phyloP scores from a whole-genome alignment of 2,888 invertebrate species.

The Agelastica alni region DNA sequence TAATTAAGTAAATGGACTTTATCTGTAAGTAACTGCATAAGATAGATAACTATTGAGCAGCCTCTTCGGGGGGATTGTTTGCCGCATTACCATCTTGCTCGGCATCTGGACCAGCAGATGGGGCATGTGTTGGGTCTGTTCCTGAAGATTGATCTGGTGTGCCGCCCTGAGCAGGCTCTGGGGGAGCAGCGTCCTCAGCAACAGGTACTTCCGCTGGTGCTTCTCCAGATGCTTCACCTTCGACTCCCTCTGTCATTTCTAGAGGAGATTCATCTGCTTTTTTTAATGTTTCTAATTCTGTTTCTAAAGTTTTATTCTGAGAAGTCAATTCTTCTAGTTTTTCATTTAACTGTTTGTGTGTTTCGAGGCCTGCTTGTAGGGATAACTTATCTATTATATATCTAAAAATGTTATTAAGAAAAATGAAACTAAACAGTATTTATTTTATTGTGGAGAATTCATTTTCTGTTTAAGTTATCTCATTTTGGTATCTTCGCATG shows the following conservation, averaged over 20 bases:
- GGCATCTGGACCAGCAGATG: too few species aligned
- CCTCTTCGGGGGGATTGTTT: conserved; percentile 9
- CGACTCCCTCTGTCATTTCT: background rate
- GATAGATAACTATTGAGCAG: background rate
- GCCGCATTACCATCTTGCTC: too few species aligned
- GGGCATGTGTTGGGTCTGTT: too few species aligned
- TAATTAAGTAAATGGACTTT: conserved; percentile 1
- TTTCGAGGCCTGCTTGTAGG: conserved; percentile 54
- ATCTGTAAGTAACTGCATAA: too few species aligned
- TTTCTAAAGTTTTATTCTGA: conserved; percentile 66
- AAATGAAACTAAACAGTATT: too few species aligned
- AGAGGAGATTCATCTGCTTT: conserved; percentile 3
- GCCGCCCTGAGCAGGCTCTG: conserved; percentile 10
- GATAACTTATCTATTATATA: conserved; percentile 61
- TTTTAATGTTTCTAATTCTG: conserved; percentile 57
- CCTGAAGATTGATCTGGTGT: too few species aligned
- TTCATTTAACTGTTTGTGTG: conserved; percentile 46
- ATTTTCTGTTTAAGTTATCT: too few species aligned
- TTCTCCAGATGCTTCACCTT: conserved; percentile 11
- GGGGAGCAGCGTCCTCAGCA: conserved; percentile 16
- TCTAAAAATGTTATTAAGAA: conserved; percentile 45
- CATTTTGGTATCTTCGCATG: too few species aligned
- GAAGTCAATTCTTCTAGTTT: conserved; percentile 65
- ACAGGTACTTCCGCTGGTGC: conserved; percentile 19
- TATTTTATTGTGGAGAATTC: too few species aligned